These are phyloP conservation scores for Rhamnusium bicolor DNA, from an alignment of 2,888 invertebrate species.

Conservation along the genomic window DNA sequence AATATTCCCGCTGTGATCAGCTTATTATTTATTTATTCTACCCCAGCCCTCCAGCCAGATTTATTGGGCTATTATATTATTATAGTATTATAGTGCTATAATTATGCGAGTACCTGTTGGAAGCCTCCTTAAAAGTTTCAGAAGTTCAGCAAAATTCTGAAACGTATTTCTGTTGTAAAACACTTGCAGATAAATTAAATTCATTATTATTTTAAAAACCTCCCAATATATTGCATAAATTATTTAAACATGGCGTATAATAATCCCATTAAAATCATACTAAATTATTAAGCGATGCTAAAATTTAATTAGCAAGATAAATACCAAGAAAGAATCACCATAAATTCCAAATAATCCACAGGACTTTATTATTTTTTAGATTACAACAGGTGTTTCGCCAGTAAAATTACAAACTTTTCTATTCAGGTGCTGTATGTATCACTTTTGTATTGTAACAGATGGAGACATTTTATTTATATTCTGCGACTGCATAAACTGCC, in stretches of 20 bases:
- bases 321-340: conserved; percentile 20
- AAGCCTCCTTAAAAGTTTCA: too few relatives aligned
- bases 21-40: too few relatives aligned
- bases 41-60: too few relatives aligned
- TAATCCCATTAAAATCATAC: conserved; percentile 27
- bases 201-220: background rate
- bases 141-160: too few relatives aligned
- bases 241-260: conserved; percentile 29
- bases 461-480: conserved; percentile 47
- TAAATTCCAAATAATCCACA: conserved; percentile 22
- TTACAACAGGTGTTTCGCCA: conserved; percentile 50
- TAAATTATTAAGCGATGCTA: conserved; percentile 25
- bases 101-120: too few relatives aligned
- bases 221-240: conserved; percentile 1
- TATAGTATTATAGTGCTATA: too few relatives aligned
- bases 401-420: conserved; percentile 45
- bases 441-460: conserved; percentile 46
- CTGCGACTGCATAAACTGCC: conserved; percentile 4
- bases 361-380: conserved; percentile 45
- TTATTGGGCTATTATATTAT: too few relatives aligned
- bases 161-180: background rate
- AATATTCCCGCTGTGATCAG: too few relatives aligned
- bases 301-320: conserved; percentile 30
- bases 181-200: background rate
- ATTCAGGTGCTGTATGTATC: conserved; percentile 40